Conservation (phyloP, 2,888 invertebrate species). For the Entomobrya proxima region DNA sequence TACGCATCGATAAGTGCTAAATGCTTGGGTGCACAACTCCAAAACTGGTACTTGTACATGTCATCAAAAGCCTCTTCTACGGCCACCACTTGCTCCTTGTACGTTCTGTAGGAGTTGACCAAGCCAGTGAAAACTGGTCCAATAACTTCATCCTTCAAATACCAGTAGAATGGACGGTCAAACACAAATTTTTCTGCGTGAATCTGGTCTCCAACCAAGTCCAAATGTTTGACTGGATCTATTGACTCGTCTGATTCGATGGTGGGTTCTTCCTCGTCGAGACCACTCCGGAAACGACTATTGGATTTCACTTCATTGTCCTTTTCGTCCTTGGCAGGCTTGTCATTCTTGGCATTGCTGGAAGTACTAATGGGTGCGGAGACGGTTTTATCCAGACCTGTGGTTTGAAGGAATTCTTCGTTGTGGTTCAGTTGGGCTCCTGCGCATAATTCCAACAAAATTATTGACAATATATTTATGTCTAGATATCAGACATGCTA, state of each 20-base stretch:
- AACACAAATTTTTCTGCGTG: constrained; percentile 67
- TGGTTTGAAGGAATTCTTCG: constrained; percentile 61
- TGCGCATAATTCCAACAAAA: neutral
- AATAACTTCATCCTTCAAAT: constrained; percentile 69
- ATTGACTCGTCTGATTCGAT: constrained; percentile 48
- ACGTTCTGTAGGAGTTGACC: constrained; percentile 70
- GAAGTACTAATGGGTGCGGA: neutral
- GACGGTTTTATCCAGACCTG: constrained; percentile 36
- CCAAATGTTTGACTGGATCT: constrained; percentile 51
- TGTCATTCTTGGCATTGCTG: neutral
- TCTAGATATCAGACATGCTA: neutral
- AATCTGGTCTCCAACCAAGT: constrained; percentile 58
- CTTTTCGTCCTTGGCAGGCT: neutral
- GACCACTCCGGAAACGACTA: constrained; percentile 34
- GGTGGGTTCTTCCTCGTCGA: constrained; percentile 40
- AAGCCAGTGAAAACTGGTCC: constrained; percentile 73
- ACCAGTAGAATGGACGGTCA: constrained; percentile 72
- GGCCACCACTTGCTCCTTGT: constrained; percentile 65
- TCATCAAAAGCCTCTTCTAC: constrained; percentile 71
- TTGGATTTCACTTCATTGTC: constrained; percentile 13
- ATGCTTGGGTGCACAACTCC: constrained; percentile 71
- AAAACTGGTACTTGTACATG: constrained; percentile 71
- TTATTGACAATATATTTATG: neutral
- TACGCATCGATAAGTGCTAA: constrained; percentile 58
- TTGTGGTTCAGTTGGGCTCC: constrained; percentile 69